phyloP scores from a whole-genome alignment of 2,888 invertebrate species.

The Lypha dubia region DNA sequence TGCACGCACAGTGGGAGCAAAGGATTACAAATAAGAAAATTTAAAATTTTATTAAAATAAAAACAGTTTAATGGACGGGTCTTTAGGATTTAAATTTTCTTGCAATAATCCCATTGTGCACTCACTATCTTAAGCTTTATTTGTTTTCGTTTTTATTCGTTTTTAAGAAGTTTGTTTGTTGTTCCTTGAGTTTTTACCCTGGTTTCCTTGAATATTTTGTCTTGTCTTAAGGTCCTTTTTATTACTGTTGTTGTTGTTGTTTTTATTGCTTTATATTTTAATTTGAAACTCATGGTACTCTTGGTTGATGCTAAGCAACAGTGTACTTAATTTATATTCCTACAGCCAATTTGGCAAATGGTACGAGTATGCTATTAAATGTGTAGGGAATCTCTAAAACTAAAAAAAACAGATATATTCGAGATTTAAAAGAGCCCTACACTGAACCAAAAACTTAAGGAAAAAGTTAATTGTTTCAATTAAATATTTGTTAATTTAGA shows the following conservation, averaged over 20 bases:
- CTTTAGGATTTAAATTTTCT: not conserved
- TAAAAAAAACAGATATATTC: too few relatives aligned
- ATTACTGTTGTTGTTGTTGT: constrained; percentile 8
- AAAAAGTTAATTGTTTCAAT: too few relatives aligned
- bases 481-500: too few relatives aligned
- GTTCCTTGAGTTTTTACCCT: not conserved
- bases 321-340: constrained; percentile 16
- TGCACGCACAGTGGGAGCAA: not conserved
- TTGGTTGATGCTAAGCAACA: constrained; percentile 16
- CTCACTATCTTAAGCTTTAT: not conserved
- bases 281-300: constrained; percentile 23
- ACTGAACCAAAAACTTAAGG: too few relatives aligned
- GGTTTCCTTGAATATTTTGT: not conserved
- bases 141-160: not conserved
- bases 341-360: constrained; percentile 10
- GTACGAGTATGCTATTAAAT: too few relatives aligned
- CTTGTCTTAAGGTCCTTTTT: constrained; percentile 3
- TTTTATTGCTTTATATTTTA: not conserved
- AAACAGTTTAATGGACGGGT: not conserved
- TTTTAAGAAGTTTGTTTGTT: not conserved
- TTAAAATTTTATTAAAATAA: too few relatives aligned
- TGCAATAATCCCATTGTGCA: not conserved
- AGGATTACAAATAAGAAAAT: too few relatives aligned
- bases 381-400: too few relatives aligned
- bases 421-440: too few relatives aligned